These are phyloP conservation scores for Perithous albicinctus DNA, from an alignment of 2,888 invertebrate species.

Conservation along the genomic window DNA sequence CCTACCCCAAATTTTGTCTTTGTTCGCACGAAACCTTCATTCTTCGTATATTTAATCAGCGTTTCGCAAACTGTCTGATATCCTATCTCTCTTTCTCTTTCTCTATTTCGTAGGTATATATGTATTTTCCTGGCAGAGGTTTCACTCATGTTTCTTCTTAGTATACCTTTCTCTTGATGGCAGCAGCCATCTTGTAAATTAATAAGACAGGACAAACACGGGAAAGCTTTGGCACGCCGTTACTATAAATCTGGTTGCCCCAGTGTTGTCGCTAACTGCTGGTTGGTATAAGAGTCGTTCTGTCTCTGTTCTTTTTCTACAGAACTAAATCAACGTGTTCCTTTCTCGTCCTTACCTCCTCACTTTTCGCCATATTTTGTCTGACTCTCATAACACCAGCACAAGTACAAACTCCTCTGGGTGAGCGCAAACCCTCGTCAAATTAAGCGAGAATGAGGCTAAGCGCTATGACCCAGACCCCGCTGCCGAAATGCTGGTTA, in stretches of 20 bases:
- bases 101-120: conserved; percentile 29
- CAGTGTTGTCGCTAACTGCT: neutral
- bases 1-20: conserved; percentile 75
- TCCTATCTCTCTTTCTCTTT: conserved; percentile 57
- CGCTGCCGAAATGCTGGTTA: conserved; percentile 68
- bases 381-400: conserved; percentile 1
- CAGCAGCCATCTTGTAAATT: conserved; percentile 73
- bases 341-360: conserved; percentile 4
- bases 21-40: conserved; percentile 70
- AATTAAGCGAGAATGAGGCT: conserved; percentile 70
- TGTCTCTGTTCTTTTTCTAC: neutral
- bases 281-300: neutral
- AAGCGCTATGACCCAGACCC: conserved; percentile 41
- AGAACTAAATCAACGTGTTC: neutral
- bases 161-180: conserved; percentile 8
- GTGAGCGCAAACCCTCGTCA: conserved; percentile 61
- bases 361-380: conserved; percentile 11
- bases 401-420: conserved; percentile 1
- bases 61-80: conserved; percentile 61
- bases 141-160: conserved; percentile 15
- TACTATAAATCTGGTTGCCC: neutral
- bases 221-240: conserved; percentile 54
- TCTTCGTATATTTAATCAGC: conserved; percentile 79
- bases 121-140: neutral
- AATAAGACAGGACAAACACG: conserved; percentile 78